Conservation (phyloP, 2,888 invertebrate species). For the Drosophila pullipes region DNA sequence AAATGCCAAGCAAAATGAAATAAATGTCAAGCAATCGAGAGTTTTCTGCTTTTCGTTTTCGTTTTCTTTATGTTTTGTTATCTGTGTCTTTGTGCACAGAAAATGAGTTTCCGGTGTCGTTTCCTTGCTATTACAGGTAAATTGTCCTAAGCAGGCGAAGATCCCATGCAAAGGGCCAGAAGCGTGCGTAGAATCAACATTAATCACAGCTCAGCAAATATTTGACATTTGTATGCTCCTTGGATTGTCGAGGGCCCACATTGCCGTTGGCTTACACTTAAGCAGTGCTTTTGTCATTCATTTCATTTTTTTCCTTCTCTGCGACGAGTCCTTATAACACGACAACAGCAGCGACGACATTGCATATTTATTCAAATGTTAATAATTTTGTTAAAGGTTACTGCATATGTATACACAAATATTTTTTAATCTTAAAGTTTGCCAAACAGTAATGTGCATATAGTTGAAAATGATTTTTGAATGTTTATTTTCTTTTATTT, state of each 20-base stretch:
- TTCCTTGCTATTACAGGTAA: conserved; percentile 62
- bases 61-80: conserved; percentile 3
- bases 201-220: conserved; percentile 83
- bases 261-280: conserved; percentile 30
- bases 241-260: conserved; percentile 16
- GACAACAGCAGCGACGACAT: conserved; percentile 16
- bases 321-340: conserved; percentile 5
- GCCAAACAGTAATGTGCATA: neutral
- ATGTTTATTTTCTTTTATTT: neutral
- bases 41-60: neutral
- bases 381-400: conserved; percentile 61
- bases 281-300: conserved; percentile 19
- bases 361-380: conserved; percentile 71
- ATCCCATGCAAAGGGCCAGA: conserved; percentile 50
- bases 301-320: conserved; percentile 3
- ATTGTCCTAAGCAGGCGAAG: conserved; percentile 48
- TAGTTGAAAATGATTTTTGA: neutral
- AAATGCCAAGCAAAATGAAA: conserved; percentile 34
- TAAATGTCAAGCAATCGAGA: conserved; percentile 38
- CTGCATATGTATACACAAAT: conserved; percentile 13
- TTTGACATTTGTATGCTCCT: conserved; percentile 72
- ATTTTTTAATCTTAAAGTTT: neutral
- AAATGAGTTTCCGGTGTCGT: conserved; percentile 45
- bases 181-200: conserved; percentile 72
- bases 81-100: conserved; percentile 1